Evolutionary conservation across 2,797 vertebrate genomes (phyloP), one percentile per base, ranked within the genome.

Genomic region (Coregonus suidteri): DNA sequence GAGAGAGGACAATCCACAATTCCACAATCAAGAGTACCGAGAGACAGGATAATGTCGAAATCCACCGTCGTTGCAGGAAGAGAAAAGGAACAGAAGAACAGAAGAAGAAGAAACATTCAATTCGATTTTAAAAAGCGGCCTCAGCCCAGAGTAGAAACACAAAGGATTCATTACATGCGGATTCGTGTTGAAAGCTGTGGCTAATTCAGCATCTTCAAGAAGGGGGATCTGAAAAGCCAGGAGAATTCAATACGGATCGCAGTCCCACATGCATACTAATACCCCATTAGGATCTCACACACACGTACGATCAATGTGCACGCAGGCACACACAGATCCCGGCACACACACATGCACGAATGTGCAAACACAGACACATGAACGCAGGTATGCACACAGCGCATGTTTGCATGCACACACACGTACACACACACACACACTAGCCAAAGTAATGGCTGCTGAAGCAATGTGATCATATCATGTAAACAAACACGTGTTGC

Each of bases 211-310:
- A 7, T 59, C 62, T 80, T 35, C 30, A n/a, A 71, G 73, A 77
- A 16, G 20, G 75, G 41, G 70, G 15, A 56, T 75, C 11, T 64
- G 83, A 73, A 79, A 68, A 74, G 47, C 75, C 56, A 54, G 83
- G 81, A 75, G 77, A 73, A 81, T 83, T 83, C 79, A 82, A 77
- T 76, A 85, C 67, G 34, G 71, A 65, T 1, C n/a, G 71, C 4
- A 37, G 66, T 75, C 75, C 82, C 81, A 79, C 80, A 65, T 84
- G 88, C 85, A 90, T 88, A 83, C 89, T 88, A 87, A 89, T 87
- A 70, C 47, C 74, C 81, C 62, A 77, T 89, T 88, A 85, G 70
- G 83, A 83, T 13, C 31, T 74, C 73, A 68, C 67, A 30, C 34
- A 62, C 59, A 62, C 20, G 1, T 47, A 47, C 41, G 41, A 47